A percentile compares a stretch with the other conserved stretches of the same genome.
Evolutionary conservation across 1,140 invertebrate species (phyloP).

Genomic region (Bombus confusus): DNA sequence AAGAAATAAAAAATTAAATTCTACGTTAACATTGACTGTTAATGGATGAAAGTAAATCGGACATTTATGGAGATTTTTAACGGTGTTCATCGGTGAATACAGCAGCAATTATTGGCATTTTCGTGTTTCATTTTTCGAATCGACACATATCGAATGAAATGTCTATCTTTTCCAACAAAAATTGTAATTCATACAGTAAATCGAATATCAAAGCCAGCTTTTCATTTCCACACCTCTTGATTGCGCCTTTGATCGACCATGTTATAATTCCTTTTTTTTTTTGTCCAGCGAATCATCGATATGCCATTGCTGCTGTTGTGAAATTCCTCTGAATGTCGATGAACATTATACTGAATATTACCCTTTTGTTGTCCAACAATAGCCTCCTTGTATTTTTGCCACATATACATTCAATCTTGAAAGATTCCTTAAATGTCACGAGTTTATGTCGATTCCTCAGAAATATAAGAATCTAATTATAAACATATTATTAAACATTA

Average conservation of each 20-base stretch:
- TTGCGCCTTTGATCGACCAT: constrained; percentile 27
- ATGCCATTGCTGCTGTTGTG: not conserved
- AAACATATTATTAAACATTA: too few relatives aligned
- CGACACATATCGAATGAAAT: not conserved
- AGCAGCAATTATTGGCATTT: not conserved
- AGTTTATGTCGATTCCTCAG: too few relatives aligned
- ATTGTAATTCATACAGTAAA: constrained; percentile 18
- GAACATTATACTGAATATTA: not conserved
- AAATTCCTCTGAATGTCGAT: not conserved
- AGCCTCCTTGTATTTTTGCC: not conserved
- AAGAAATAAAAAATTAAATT: too few relatives aligned
- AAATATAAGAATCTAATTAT: too few relatives aligned
- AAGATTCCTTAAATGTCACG: not conserved
- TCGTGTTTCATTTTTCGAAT: not conserved
- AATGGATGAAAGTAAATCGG: not conserved
- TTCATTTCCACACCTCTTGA: constrained; percentile 59
- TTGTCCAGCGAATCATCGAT: not conserved
- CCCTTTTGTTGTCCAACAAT: not conserved
- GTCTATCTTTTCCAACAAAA: not conserved
- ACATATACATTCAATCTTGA: not conserved
- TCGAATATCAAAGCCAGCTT: constrained; percentile 40
- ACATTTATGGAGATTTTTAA: not conserved
- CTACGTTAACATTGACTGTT: too few relatives aligned
- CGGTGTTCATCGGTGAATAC: not conserved
- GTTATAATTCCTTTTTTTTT: constrained; percentile 7